Conservation (phyloP, 1,140 invertebrate species). For the Sesamia nonagrioides region DNA sequence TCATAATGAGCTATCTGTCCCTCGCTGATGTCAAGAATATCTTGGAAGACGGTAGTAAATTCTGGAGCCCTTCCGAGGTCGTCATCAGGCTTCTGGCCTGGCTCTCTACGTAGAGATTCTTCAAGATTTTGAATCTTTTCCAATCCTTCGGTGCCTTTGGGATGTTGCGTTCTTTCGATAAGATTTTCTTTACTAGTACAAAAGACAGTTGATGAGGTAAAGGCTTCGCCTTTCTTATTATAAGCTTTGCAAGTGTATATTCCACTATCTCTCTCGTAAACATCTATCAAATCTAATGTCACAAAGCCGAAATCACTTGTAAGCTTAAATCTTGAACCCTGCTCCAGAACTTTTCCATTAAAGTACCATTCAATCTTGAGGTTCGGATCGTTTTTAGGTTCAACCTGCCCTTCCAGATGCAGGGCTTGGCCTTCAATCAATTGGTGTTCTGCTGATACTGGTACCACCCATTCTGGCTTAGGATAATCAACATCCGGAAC, state of each 20-base stretch:
- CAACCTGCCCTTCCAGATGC: slow-evolving; percentile 97
- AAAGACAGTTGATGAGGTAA: slow-evolving; percentile 96
- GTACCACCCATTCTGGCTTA: slow-evolving; percentile 96
- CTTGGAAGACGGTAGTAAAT: slow-evolving; percentile 95
- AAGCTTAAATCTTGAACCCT: slow-evolving; percentile 95
- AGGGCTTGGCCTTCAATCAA: slow-evolving; percentile 96
- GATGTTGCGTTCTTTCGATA: slow-evolving; percentile 96
- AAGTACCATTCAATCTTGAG: slow-evolving; percentile 98
- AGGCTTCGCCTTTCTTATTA: slow-evolving; percentile 96
- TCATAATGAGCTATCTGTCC: slow-evolving; percentile 98
- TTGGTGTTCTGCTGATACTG: slow-evolving; percentile 93
- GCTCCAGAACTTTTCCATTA: slow-evolving; percentile 95
- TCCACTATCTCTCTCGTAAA: slow-evolving; percentile 97
- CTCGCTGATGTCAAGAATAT: slow-evolving; percentile 94
- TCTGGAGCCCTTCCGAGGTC: slow-evolving; percentile 94
- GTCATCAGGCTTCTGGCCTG: slow-evolving; percentile 90
- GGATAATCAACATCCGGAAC: slow-evolving; percentile 92
- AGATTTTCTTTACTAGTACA: slow-evolving; percentile 94
- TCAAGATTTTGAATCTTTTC: slow-evolving; percentile 97
- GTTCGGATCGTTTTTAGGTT: slow-evolving; percentile 98
- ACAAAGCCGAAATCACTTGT: slow-evolving; percentile 97
- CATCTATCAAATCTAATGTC: slow-evolving; percentile 95
- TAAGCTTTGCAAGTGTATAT: slow-evolving; percentile 97
- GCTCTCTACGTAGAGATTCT: slow-evolving; percentile 93
- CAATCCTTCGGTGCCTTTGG: slow-evolving; percentile 96